phyloP scores from a whole-genome alignment of 2,113 vertebrate genomes.

The Shinisaurus crocodilurus region DNA sequence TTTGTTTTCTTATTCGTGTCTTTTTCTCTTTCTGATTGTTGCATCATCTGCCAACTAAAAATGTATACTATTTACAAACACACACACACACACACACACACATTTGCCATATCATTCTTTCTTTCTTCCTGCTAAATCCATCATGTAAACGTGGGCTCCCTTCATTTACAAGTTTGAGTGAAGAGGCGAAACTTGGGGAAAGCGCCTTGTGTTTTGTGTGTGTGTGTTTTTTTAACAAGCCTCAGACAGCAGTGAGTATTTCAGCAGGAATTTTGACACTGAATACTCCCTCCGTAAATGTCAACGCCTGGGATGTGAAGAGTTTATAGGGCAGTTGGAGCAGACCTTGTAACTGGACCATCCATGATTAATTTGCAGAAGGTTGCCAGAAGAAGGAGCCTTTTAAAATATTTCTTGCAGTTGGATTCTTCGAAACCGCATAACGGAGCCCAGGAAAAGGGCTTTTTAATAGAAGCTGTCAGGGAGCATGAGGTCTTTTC shows the following conservation, averaged over 20 bases:
- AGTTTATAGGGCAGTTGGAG: conserved; percentile 27
- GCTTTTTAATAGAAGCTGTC: background rate
- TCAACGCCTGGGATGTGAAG: conserved; percentile 19
- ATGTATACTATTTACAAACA: background rate
- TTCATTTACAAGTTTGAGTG: background rate
- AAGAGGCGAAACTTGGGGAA: background rate
- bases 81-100: background rate
- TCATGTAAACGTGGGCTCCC: background rate
- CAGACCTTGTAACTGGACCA: background rate
- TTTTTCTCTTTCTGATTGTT: conserved; percentile 5
- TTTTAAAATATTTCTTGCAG: background rate
- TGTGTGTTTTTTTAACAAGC: background rate
- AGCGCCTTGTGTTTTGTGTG: background rate
- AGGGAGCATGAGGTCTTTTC: background rate
- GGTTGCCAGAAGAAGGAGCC: background rate
- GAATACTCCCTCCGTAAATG: conserved; percentile 8
- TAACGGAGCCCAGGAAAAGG: background rate
- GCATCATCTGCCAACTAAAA: background rate
- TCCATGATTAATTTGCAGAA: background rate
- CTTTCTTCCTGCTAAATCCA: conserved; percentile 20
- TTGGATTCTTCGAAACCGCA: background rate
- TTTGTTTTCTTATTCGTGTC: conserved; percentile 7
- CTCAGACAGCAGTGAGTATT: background rate
- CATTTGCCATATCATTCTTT: conserved; percentile 15
- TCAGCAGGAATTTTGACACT: conserved; percentile 13